Conservation (phyloP, 2,797 vertebrate genomes). For the Aplochiton taeniatus region DNA sequence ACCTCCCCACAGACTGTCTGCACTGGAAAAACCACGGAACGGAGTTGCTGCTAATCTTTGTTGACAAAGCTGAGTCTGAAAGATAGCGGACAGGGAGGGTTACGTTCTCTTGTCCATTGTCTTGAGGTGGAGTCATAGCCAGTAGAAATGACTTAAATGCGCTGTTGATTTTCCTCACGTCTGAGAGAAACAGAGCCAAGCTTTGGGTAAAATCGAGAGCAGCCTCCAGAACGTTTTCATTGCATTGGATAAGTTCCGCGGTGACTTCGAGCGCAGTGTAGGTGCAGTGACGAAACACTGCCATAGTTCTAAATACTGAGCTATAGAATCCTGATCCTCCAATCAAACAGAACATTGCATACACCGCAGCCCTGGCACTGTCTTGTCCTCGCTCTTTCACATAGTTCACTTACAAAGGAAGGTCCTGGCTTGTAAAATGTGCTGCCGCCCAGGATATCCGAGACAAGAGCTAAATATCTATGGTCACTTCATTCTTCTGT, state of each 20-base stretch:
- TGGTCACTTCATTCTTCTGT: no score
- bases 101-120: not conserved
- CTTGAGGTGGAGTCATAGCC: constrained; percentile 9
- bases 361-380: no score
- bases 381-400: no score
- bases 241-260: constrained; percentile 35
- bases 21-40: not conserved
- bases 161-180: constrained; percentile 50
- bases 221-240: constrained; percentile 41
- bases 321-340: constrained; percentile 20
- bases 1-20: not conserved
- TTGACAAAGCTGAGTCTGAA: constrained; percentile 21
- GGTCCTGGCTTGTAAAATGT: no score
- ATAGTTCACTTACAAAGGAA: no score
- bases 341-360: constrained; percentile 1
- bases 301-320: constrained; percentile 5
- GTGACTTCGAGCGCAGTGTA: constrained; percentile 30
- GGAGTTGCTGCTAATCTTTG: constrained; percentile 8
- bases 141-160: constrained; percentile 38
- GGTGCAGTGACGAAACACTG: constrained; percentile 22
- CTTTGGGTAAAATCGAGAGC: constrained; percentile 44
- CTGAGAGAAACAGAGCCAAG: constrained; percentile 37
- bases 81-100: not conserved
- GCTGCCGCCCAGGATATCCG: no score
- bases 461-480: no score